phyloP scores from a whole-genome alignment of 2,113 vertebrate species.

The Oreocharis arfaki region DNA sequence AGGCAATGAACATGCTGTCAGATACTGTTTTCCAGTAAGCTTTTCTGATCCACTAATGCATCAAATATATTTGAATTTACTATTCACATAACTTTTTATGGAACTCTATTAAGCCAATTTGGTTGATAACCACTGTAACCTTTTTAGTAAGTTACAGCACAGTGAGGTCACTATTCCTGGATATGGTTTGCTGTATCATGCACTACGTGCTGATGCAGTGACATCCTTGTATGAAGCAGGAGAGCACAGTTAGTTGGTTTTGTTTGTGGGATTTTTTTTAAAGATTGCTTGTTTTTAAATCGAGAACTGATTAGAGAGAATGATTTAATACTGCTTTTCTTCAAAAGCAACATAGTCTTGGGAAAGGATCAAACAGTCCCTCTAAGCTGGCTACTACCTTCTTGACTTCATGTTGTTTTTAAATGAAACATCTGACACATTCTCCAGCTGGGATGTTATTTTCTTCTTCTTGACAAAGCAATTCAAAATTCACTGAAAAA shows the following conservation, averaged over 20 bases:
- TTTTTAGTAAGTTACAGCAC: conserved; percentile 31
- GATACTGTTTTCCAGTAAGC: conserved; percentile 32
- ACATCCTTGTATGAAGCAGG: background rate
- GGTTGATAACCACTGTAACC: conserved; percentile 16
- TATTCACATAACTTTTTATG: conserved; percentile 59
- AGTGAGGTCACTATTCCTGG: conserved; percentile 47
- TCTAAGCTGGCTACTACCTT: conserved; percentile 23
- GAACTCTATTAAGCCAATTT: conserved; percentile 37
- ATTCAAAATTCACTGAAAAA: conserved; percentile 46
- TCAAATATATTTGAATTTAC: conserved; percentile 58
- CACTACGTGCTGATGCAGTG: background rate
- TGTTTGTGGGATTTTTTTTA: background rate
- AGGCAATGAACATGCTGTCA: conserved; percentile 41
- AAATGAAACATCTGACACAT: conserved; percentile 52
- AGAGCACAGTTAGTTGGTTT: background rate
- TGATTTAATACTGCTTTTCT: conserved; percentile 44
- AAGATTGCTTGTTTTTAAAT: conserved; percentile 25
- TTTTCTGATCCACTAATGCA: conserved; percentile 49
- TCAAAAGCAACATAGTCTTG: conserved; percentile 35
- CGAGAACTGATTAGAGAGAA: conserved; percentile 9
- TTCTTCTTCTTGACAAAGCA: conserved; percentile 43
- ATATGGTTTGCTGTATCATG: conserved; percentile 24
- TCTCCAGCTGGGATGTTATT: conserved; percentile 32
- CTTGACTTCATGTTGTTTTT: conserved; percentile 47
- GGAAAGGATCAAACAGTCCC: conserved; percentile 48